Percentiles rank a stretch among this genome's conserved stretches.
Evolutionary conservation across 2,113 vertebrate species (phyloP).

Genomic region (Holacanthus passer): DNA sequence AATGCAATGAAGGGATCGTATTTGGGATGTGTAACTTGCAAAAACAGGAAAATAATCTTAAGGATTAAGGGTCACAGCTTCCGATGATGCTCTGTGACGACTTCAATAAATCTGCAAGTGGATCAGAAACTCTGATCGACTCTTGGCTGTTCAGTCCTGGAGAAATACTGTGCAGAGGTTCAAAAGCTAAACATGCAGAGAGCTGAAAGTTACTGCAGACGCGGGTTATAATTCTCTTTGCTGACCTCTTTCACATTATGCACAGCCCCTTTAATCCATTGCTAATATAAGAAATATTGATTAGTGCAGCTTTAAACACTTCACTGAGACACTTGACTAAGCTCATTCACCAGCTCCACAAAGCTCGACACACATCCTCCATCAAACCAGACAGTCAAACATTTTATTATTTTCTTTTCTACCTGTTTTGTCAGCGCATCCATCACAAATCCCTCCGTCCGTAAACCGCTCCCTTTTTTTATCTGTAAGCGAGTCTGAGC

Average conservation of each 20-base stretch:
- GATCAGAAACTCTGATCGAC: no score
- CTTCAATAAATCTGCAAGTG: no score
- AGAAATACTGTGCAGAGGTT: no score
- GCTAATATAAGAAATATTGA: slow-evolving; percentile 36
- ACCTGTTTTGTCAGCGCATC: slow-evolving; percentile 30
- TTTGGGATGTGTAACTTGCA: no score
- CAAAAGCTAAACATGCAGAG: no score
- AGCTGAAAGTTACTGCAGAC: not conserved
- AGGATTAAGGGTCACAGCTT: no score
- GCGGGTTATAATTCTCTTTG: not conserved
- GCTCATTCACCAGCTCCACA: not conserved
- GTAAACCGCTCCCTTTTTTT: not conserved
- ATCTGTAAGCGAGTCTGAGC: slow-evolving; percentile 34
- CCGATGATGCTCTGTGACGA: no score
- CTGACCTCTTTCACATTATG: not conserved
- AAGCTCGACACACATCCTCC: slow-evolving; percentile 32
- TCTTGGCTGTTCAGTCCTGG: no score
- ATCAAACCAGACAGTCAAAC: slow-evolving; percentile 23
- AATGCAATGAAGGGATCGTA: no score
- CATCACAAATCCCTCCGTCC: slow-evolving; percentile 14
- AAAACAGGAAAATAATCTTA: no score
- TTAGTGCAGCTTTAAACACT: slow-evolving; percentile 19
- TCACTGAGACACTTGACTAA: not conserved
- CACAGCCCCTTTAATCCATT: slow-evolving; percentile 1
- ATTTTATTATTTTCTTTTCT: slow-evolving; percentile 14